Base-by-base conservation (phyloP, 2,113 vertebrate genomes). In the Prinia subflava region DNA sequence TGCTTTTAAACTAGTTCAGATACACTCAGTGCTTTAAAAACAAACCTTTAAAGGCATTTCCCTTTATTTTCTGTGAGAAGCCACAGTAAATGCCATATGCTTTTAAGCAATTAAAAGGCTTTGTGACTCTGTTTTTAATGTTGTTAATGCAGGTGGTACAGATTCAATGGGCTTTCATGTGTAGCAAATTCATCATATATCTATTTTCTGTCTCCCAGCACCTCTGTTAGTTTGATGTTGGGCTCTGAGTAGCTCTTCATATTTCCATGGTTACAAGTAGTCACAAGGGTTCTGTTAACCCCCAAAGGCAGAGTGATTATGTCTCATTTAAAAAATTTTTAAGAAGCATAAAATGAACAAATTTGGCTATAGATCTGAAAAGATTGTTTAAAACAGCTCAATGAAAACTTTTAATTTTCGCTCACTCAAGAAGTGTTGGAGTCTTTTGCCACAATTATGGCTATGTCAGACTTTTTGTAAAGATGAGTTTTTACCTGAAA, bases 181-280 rank as follows among this genome's bases (percentile, higher is more conserved):
- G 68, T n/a, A 91, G 83, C 62, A 94, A 95, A 91, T 95, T 91
- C 96, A 85, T 92, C 94, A 88, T 44, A 57, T 84, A 87, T 91
- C 92, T 95, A 74, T 97, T 95, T 96, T 97, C 89, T 96, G 90
- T 93, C 77, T 96, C 93, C 79, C 90, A 81, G 90, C 75, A 95
- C 94, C 83, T 95, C 91, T 96, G 87, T 83, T 70, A 90, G 93
- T 74, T 90, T 95, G 78, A 65, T 93, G 80, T 62, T 91, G 76
- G 47, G 79, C 59, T 93, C 62, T 93, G 59, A 91, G 91, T 77
- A 67, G 81, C 80, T 96, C 83, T 95, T 97, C 91, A 22, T 79
- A 95, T 96, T 91, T 96, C 80, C 89, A 59, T 60, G 93, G 95
- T 97, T 97, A 96, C 96, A 92, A 62, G 89, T 92, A 95, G 80